phyloP scores from a whole-genome alignment of 2,113 vertebrate genomes.

The Trachemys scripta region DNA sequence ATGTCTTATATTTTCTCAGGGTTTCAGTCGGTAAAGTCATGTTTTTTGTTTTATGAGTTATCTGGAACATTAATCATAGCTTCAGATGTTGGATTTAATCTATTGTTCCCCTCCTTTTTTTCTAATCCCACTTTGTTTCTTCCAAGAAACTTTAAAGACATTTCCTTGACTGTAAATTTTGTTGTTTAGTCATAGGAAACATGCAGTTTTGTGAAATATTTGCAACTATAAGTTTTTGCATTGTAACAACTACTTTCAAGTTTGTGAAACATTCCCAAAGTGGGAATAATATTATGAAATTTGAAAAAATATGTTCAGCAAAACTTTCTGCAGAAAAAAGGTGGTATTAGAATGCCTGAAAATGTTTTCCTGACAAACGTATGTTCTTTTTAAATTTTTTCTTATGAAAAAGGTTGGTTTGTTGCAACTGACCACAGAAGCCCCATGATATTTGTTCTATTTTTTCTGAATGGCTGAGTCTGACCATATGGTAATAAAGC shows the following conservation, averaged over 20 bases:
- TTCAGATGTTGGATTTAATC: not conserved
- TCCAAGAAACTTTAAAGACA: not conserved
- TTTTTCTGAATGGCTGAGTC: not conserved
- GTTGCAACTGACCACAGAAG: not conserved
- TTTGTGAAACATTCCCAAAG: not conserved
- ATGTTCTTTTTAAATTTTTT: not conserved
- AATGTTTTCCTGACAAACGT: not conserved
- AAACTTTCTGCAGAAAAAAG: not conserved
- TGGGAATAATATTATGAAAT: not conserved
- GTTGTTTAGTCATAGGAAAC: not conserved
- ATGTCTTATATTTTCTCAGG: not conserved
- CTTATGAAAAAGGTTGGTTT: not conserved
- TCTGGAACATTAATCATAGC: not conserved
- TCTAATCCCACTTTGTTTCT: accelerated
- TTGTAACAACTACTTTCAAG: not conserved
- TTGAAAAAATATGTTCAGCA: not conserved
- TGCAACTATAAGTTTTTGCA: not conserved
- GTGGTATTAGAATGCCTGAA: not conserved
- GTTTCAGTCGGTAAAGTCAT: not conserved
- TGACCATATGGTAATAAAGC: not conserved
- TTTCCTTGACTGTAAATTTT: not conserved
- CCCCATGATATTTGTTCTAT: not conserved
- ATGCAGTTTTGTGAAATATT: not conserved
- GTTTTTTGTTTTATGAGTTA: not conserved
- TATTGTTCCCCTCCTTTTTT: not conserved